Evolutionary conservation across 2,113 vertebrate genomes (phyloP).

Genomic region (Furnarius figulus): DNA sequence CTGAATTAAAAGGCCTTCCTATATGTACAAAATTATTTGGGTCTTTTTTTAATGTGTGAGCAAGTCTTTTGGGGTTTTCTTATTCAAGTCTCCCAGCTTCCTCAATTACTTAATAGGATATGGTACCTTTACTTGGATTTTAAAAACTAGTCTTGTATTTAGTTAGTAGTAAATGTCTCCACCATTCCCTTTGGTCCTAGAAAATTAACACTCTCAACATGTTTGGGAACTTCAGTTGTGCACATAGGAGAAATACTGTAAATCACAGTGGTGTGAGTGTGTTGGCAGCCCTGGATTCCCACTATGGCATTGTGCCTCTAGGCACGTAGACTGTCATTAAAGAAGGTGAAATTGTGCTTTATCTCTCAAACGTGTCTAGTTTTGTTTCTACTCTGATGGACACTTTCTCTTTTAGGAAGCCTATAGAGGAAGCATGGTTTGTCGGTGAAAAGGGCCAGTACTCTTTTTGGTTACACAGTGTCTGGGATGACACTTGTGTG

Average conservation of each 20-base stretch:
- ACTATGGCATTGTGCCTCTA: neutral
- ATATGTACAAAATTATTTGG: neutral
- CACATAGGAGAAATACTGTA: neutral
- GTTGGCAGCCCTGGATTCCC: neutral
- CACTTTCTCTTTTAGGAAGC: neutral
- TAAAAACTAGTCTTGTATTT: neutral
- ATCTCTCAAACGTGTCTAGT: neutral
- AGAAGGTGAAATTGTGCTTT: neutral
- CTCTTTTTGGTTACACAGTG: neutral
- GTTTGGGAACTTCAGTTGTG: neutral
- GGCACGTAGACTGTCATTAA: rapidly evolving
- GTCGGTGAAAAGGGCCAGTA: neutral
- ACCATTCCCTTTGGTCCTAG: neutral
- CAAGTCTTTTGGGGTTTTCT: neutral
- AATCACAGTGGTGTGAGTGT: neutral
- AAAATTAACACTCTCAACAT: neutral
- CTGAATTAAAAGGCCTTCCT: neutral
- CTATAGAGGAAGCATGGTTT: rapidly evolving
- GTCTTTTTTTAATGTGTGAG: neutral
- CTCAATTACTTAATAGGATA: neutral
- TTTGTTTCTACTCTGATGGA: neutral
- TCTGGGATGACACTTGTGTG: neutral
- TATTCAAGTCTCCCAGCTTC: neutral
- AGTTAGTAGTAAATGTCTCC: neutral
- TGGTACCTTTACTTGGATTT: neutral